Base-by-base conservation (phyloP, 2,797 vertebrate genomes). In the Allobates femoralis region DNA sequence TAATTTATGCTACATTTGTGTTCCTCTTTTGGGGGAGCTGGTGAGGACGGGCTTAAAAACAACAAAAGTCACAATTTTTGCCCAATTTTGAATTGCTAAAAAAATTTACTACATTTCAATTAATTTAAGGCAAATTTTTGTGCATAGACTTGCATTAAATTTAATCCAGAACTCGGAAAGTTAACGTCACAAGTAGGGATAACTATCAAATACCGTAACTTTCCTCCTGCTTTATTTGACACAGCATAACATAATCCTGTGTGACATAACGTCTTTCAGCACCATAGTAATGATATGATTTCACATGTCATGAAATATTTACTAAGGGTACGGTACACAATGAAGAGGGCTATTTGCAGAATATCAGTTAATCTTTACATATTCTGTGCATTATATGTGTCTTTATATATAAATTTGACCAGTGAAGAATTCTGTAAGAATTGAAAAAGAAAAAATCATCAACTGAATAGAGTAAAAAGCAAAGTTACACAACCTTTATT, bases 251-350 rank as follows among this genome's bases (percentile, higher is more conserved):
- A 79, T 62, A 37, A 79, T 62, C 56, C 56, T 26, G 21, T 60
- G 56, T 41, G 55, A 79, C 77, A 71, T 19, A n/a, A 58, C 11
- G 8, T 62, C 77, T 79, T 18, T 79, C 77, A 79, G 23, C 77
- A 62, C 32, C 69, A 19, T 1, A 16, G 56, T 60, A 60, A 46
- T 60, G 77, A 79, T 37, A 79, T 58, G 55, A 79, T 79, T 79
- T 37, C 55, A 37, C 32, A 62, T 60, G 77, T 26, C 56, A 79
- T 78, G 53, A 78, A 58, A 58, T 62, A 79, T 79, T 79, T 62
- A 78, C 77, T 21, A 60, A 62, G 55, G 77, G 77, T 58, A 51
- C 8, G 32, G 77, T 41, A 41, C 37, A 50, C 37, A 28, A 18
- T 26, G 41, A 26, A 74, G 71, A n/a, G 28, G 11, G 28, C 56